Conservation (phyloP, 2,113 vertebrate species). For the Zeus faber region DNA sequence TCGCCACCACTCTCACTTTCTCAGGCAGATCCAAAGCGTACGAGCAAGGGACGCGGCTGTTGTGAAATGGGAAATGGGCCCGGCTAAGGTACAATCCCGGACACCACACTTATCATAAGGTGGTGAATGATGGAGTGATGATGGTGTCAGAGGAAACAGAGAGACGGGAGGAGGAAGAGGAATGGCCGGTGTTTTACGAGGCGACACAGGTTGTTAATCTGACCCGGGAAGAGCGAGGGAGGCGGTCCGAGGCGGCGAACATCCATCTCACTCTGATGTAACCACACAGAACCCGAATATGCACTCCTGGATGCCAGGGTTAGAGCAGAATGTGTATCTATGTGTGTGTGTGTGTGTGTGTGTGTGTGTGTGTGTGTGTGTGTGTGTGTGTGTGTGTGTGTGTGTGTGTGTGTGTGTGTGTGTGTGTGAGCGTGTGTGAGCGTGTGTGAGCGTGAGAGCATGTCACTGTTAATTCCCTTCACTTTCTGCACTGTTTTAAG, state of each 20-base stretch:
- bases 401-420: constrained; percentile 5
- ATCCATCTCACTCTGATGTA: no score
- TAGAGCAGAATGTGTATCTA: not conserved
- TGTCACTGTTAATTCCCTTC: constrained; percentile 15
- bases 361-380: not conserved
- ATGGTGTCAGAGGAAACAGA: no score
- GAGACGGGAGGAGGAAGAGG: no score
- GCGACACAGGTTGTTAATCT: no score
- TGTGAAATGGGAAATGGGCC: not conserved
- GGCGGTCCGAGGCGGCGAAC: no score
- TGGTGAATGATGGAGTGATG: not conserved
- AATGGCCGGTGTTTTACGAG: no score
- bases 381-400: not conserved
- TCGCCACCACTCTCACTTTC: no score
- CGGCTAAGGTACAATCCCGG: not conserved
- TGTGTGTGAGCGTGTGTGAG: no score
- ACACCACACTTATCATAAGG: constrained; percentile 20
- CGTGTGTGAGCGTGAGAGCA: constrained; percentile 16
- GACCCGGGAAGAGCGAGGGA: no score
- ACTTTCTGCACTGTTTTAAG: constrained; percentile 45
- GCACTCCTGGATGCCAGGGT: constrained; percentile 8
- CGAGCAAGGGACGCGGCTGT: not conserved
- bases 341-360: constrained; percentile 6
- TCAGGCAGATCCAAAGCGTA: no score
- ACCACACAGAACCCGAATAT: no score